Evolutionary conservation across 2,888 invertebrate genomes (phyloP), one percentile per base, ranked within the genome.

Genomic region (Eretmocerus hayati): DNA sequence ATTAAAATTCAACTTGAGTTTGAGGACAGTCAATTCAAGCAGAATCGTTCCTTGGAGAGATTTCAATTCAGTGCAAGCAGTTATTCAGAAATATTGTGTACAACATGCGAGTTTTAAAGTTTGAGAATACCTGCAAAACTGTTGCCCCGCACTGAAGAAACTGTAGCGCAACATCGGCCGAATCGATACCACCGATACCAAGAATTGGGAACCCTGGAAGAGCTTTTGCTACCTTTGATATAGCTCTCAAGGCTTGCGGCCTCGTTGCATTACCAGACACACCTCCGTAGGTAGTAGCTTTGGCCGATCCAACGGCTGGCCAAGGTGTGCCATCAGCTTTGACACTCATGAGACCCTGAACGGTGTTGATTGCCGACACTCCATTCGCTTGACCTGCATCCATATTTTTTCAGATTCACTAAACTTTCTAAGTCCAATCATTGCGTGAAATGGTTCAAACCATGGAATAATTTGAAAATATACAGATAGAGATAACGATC

Each of bases 331-430:
- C 89, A 64, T 91, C 84, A 0, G 85, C 76, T 61, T 80, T 81
- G 3, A 97, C 69, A 5, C 86, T 81, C 95, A 97, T 96, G 46
- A 99, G 74, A 0, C 95, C 95, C 20, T 91, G 91, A 0, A 99
- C 90, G 0, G 97, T 99, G 72, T 99, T 99, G 48, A 97, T 97
- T 0, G 96, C 95, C 0, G 97, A 90, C 0, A 97, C 96, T 2
- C 97, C 97, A 69, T 84, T 83, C 1, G 97, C 97, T 3, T 87
- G 85, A 46, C 95, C 93, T 87, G 9, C 9, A 16, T 33, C 15
- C n/a, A 30, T 30, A 30, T 13, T 13, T 30, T 39, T 22, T 16
- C 13, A 9, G 30, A 30, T n/a, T n/a, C n/a, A n/a, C n/a, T n/a
- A n/a, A n/a, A n/a, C n/a, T n/a, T n/a, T n/a, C n/a, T n/a, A n/a